A percentile compares a stretch with the other conserved stretches of the same genome.
Conservation (phyloP, 2,113 vertebrate genomes). For the Thalassoma bifasciatum region DNA sequence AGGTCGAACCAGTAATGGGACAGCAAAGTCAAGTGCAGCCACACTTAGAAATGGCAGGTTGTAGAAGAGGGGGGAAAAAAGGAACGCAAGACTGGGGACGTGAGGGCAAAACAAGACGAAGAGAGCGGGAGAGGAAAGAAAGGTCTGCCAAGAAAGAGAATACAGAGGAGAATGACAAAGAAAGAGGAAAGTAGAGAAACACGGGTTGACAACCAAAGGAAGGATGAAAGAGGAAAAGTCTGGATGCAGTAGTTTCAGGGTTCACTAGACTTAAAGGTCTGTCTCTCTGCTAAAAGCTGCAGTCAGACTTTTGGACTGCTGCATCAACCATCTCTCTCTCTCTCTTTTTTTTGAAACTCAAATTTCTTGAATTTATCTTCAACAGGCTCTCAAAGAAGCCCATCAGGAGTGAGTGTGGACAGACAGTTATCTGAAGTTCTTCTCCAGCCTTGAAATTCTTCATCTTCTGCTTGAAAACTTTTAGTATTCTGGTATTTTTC, state of each 20-base stretch:
- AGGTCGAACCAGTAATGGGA: constrained; percentile 65
- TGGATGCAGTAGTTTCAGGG: constrained; percentile 32
- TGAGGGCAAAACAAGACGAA: constrained; percentile 47
- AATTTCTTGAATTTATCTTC: constrained; percentile 36
- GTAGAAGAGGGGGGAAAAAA: background rate
- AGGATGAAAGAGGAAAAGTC: background rate
- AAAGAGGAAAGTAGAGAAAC: background rate
- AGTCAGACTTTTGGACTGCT: constrained; percentile 22
- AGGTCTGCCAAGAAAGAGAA: background rate
- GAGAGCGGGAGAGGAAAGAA: constrained; percentile 10
- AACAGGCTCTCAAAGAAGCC: background rate
- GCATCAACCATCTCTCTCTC: too few species aligned
- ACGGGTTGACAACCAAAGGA: background rate
- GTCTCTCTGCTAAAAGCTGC: constrained; percentile 12
- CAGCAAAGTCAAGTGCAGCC: constrained; percentile 66
- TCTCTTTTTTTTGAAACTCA: too few species aligned
- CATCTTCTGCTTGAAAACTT: background rate
- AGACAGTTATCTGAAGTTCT: background rate
- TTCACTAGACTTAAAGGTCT: constrained; percentile 37
- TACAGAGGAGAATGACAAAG: background rate
- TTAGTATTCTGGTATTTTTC: background rate
- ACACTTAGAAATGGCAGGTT: constrained; percentile 53
- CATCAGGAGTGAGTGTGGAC: background rate
- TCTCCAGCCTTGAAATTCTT: constrained; percentile 14
- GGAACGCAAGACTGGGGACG: background rate